phyloP scores from a whole-genome alignment of 1,140 invertebrate species.

The Marisa cornuarietis region DNA sequence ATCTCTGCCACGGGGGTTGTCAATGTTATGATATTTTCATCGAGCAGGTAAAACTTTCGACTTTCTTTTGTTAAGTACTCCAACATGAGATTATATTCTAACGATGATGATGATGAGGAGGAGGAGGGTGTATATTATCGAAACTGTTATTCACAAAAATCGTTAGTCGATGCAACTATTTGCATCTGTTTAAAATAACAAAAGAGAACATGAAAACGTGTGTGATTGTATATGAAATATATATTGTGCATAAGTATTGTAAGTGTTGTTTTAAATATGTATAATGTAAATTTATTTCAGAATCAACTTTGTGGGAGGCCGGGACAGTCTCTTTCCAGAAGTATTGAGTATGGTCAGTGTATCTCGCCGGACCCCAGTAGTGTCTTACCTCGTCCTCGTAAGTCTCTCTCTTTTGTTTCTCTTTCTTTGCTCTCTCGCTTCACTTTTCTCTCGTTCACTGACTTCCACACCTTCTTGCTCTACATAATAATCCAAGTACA shows the following conservation, averaged over 20 bases:
- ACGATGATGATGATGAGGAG: no score
- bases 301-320: conserved; percentile 28
- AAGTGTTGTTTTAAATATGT: neutral
- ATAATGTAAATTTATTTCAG: conserved; percentile 5
- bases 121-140: neutral
- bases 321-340: conserved; percentile 24
- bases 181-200: neutral
- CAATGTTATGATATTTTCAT: conserved; percentile 31
- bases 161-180: neutral
- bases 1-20: conserved; percentile 29
- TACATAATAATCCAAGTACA: no score
- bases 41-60: conserved; percentile 24
- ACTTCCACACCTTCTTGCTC: no score
- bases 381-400: conserved; percentile 20
- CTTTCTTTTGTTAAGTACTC: neutral
- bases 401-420: neutral
- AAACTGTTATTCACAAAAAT: neutral
- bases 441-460: no score
- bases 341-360: conserved; percentile 25
- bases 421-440: no score
- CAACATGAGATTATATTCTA: no score
- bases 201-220: neutral
- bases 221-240: neutral
- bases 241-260: neutral
- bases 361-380: conserved; percentile 10